A percentile compares a stretch with the other conserved stretches of the same genome.
These are phyloP conservation scores for Phyllostomus hastatus DNA, from an alignment of 2,113 vertebrate species.

Conservation along the genomic window DNA sequence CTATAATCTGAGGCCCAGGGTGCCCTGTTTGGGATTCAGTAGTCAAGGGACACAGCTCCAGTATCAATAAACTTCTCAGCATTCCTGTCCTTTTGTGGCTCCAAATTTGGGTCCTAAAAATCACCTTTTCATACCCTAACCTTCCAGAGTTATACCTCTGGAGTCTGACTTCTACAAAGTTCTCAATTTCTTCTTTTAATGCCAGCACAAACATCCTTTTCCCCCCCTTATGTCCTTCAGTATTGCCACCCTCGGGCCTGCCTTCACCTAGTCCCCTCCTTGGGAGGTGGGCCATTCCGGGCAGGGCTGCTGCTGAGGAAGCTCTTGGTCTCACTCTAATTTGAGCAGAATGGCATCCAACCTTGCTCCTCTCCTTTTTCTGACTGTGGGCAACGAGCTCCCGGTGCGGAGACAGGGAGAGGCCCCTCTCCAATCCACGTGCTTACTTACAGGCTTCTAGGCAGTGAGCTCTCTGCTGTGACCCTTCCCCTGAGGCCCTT, in stretches of 20 bases:
- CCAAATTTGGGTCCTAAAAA: not conserved
- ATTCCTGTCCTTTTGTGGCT: not conserved
- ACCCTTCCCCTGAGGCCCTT: constrained; percentile 72
- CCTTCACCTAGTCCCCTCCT: not conserved
- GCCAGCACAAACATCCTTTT: not conserved
- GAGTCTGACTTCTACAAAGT: not conserved
- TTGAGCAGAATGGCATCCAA: not conserved
- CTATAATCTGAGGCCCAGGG: not conserved
- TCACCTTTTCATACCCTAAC: not conserved
- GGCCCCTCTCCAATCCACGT: constrained; percentile 43
- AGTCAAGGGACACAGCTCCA: not conserved
- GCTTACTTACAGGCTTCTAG: constrained; percentile 13
- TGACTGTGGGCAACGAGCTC: not conserved
- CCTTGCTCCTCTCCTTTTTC: not conserved
- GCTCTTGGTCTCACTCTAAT: not conserved
- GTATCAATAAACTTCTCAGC: not conserved
- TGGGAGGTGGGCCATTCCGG: not conserved
- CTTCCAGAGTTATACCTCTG: not conserved
- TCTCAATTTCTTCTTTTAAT: constrained; percentile 29
- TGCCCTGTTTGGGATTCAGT: not conserved
- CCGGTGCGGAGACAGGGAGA: constrained; percentile 35
- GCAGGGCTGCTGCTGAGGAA: not conserved
- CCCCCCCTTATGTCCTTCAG: not conserved
- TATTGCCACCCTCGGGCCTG: not conserved
- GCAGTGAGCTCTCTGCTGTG: constrained; percentile 42